Percentiles rank a stretch among this genome's conserved stretches.
These are phyloP conservation scores for Limnephilus lunatus DNA, from an alignment of 2,888 invertebrate genomes.

Conservation along the genomic window DNA sequence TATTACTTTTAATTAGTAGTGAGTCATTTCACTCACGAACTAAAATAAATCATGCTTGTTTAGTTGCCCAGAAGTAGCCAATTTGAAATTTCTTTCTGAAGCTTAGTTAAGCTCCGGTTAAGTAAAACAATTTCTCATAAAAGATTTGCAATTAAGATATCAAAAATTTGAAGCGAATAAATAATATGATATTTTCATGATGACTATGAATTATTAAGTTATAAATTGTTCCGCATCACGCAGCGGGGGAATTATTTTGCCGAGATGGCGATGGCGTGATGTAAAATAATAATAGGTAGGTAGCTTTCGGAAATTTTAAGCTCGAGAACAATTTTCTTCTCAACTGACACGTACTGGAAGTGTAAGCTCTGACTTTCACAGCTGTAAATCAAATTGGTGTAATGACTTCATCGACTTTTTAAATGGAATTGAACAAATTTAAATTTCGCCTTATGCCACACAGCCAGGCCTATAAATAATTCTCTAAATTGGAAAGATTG, in stretches of 20 bases:
- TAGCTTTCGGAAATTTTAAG: conserved; percentile 31
- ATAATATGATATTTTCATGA: conserved; percentile 35
- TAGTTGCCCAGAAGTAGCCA: background rate
- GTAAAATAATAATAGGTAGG: background rate
- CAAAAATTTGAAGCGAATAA: conserved; percentile 26
- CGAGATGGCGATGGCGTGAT: conserved; percentile 31
- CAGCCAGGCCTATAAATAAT: background rate
- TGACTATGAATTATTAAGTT: conserved; percentile 30
- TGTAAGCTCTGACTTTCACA: conserved; percentile 21
- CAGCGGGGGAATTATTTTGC: conserved; percentile 26
- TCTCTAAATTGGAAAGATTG: background rate
- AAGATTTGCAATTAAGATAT: conserved; percentile 32
- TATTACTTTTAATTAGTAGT: background rate
- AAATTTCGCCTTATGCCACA: background rate
- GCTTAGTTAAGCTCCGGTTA: background rate
- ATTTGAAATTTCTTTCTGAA: background rate
- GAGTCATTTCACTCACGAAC: background rate
- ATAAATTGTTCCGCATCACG: conserved; percentile 25
- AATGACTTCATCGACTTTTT: conserved; percentile 28
- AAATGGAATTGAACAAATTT: background rate
- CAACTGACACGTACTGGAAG: conserved; percentile 24
- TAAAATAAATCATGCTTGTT: background rate
- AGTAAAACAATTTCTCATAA: conserved; percentile 16
- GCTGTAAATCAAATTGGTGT: conserved; percentile 35
- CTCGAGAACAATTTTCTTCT: conserved; percentile 25